phyloP scores from a whole-genome alignment of 2,113 vertebrate species.

The Gobiocypris rarus region DNA sequence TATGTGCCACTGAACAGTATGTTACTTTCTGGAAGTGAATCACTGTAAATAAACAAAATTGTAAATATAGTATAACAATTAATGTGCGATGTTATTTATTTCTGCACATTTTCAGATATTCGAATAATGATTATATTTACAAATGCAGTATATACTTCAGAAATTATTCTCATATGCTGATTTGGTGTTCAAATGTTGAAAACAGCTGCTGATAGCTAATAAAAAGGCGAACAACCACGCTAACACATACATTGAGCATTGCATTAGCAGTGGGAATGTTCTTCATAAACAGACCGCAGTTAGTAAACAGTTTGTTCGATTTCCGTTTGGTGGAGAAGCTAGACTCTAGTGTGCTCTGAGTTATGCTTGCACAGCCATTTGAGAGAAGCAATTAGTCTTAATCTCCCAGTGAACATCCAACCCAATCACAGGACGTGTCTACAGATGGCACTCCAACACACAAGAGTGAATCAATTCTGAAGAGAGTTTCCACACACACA shows the following conservation, averaged over 20 bases:
- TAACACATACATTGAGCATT: neutral
- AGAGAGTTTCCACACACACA: neutral
- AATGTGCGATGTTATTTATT: neutral
- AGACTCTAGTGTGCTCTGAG: conserved; percentile 22
- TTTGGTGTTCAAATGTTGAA: neutral
- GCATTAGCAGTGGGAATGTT: neutral
- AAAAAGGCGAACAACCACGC: neutral
- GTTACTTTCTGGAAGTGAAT: neutral
- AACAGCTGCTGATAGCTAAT: neutral
- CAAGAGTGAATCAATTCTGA: conserved; percentile 20
- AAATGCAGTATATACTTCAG: neutral
- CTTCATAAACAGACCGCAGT: conserved; percentile 22
- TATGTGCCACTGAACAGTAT: neutral
- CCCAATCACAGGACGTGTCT: conserved; percentile 37
- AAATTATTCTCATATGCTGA: neutral
- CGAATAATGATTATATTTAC: neutral
- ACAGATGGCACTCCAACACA: conserved; percentile 47
- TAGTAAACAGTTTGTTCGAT: conserved; percentile 42
- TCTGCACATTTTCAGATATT: neutral
- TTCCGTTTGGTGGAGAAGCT: conserved; percentile 41
- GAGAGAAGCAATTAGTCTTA: conserved; percentile 51
- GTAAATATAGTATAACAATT: neutral
- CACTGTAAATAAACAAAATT: neutral
- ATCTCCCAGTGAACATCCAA: conserved; percentile 41
- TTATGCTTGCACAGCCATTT: conserved; percentile 44